Base-by-base conservation (phyloP, 1,140 invertebrate species). In the Cataglyphis hispanica region DNA sequence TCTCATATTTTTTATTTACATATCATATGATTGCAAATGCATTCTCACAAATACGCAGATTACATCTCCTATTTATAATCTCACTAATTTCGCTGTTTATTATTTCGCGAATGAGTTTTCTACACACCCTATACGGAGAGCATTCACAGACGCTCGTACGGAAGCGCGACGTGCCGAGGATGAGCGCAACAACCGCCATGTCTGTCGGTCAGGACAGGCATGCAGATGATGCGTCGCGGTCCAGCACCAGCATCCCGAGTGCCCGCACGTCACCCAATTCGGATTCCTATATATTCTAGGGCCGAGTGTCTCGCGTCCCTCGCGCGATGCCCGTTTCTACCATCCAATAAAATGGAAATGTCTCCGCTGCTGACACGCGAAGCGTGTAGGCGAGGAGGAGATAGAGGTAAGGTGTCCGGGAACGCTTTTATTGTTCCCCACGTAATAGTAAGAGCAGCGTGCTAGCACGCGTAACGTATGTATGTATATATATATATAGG, bases 321-420 rank as follows among this genome's bases (percentile, higher is more conserved):
- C 87, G 43, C 58, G 83, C 87, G 89, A 90, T 87, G 90, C 89
- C 84, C 92, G 87, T 92, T 93, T 75, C 86, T 85, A 50, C 87
- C 90, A 91, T 94, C 93, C 93, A 94, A 94, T 94, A 94, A 94
- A 94, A 94, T 94, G 94, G 92, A 94, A 94, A 94, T 94, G 92
- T 93, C 88, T 91, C 86, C 63, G 72, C 66, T 86, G 90, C 78
- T 91, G 91, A 91, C 91, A 91, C 50, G 76, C 40, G 74, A 61
- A 25, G 66, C 58, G 27, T 60, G 27, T n/a, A n/a, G 46, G 7
- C 6, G 46, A 58, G 50, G 40, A 46, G 83, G n/a, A n/a, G n/a
- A n/a, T n/a, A 75, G 86, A 87, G 83, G 84, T 90, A 89, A 85
- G 87, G 91, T 85, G 88, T 86, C 67, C 76, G 75, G 70, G 63